Evolutionary conservation across 1,140 invertebrate species (phyloP).

Genomic region (Sitobion miscanthi): DNA sequence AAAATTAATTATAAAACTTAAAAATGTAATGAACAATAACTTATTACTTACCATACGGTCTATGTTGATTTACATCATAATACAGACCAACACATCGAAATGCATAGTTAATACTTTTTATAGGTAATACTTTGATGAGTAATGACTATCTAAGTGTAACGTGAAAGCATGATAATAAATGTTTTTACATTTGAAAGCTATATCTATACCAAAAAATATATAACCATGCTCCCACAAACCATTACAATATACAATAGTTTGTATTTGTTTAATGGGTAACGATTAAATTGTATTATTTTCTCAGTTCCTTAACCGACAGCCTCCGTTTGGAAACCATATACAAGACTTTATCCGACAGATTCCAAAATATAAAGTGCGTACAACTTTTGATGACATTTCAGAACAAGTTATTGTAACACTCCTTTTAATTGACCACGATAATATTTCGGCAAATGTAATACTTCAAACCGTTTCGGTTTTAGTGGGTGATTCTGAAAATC

Average conservation of each 20-base stretch:
- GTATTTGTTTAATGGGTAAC: not conserved
- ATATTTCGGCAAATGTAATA: constrained; percentile 45
- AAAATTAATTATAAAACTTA: constrained; percentile 1
- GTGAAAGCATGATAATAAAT: not conserved
- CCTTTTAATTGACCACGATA: constrained; percentile 55
- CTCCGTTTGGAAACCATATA: constrained; percentile 61
- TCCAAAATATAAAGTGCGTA: constrained; percentile 60
- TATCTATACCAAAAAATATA: not conserved
- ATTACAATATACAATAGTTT: no score
- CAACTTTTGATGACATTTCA: constrained; percentile 47
- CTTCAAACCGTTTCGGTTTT: constrained; percentile 61
- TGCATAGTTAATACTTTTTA: not conserved
- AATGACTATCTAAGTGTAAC: not conserved
- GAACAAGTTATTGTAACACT: not conserved
- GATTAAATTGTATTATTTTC: not conserved
- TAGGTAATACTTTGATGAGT: not conserved
- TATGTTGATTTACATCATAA: not conserved
- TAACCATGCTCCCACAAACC: not conserved
- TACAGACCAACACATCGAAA: not conserved
- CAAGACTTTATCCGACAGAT: constrained; percentile 59
- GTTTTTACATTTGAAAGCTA: not conserved
- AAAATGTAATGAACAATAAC: constrained; percentile 6
- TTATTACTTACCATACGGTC: not conserved
- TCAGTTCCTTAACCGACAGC: constrained; percentile 57
- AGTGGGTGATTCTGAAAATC: constrained; percentile 66